phyloP scores from a whole-genome alignment of 2,113 vertebrate genomes.

The Apteryx mantelli region DNA sequence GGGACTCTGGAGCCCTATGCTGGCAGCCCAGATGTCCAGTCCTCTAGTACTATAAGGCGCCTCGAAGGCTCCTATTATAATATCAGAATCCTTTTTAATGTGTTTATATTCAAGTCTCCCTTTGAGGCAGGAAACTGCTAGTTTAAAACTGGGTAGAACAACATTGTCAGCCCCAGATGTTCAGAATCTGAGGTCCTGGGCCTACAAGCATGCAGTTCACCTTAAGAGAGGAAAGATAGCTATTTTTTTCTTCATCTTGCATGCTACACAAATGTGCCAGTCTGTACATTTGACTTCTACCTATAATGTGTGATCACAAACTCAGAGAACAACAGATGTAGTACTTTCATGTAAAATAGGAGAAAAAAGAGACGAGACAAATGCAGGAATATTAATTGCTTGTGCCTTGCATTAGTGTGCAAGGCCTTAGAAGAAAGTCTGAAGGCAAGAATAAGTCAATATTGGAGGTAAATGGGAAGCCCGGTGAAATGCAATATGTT shows the following conservation, averaged over 20 bases:
- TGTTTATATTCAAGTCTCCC: neutral
- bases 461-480: neutral
- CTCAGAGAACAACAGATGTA: neutral
- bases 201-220: neutral
- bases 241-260: neutral
- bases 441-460: neutral
- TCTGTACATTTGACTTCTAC: neutral
- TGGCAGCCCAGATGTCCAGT: neutral
- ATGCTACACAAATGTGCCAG: neutral
- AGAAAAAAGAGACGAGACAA: neutral
- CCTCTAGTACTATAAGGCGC: neutral
- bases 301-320: neutral
- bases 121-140: neutral
- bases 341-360: neutral
- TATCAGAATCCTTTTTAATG: neutral
- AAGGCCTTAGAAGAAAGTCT: neutral
- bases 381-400: neutral
- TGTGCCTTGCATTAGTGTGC: neutral
- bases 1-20: neutral
- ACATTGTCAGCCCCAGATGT: neutral
- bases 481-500: neutral
- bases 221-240: neutral
- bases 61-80: neutral
- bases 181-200: neutral
- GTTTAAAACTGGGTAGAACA: neutral